These are phyloP conservation scores for Aphis craccivora DNA, from an alignment of 1,140 invertebrate genomes.

Conservation along the genomic window DNA sequence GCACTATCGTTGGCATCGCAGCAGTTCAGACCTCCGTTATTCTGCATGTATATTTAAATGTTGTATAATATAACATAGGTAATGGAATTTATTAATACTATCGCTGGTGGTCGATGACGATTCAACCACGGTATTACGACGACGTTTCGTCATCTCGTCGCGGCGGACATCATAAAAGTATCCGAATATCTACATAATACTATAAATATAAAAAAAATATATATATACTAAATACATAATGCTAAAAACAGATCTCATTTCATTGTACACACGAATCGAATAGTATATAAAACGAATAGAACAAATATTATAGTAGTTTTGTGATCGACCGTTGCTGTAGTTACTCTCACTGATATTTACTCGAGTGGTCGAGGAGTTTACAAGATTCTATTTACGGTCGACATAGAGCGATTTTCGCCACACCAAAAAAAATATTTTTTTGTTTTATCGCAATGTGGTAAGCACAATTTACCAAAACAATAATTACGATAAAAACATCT, in stretches of 20 bases:
- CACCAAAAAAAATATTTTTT: background rate
- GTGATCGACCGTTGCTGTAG: background rate
- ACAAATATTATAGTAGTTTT: background rate
- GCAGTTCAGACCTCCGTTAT: background rate
- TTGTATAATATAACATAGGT: background rate
- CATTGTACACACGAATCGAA: background rate
- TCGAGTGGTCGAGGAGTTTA: background rate
- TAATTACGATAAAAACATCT: background rate
- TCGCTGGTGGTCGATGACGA: background rate
- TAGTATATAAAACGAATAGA: background rate
- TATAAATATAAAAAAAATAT: too few relatives aligned
- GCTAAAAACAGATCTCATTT: background rate
- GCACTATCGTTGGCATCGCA: background rate
- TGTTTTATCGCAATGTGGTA: background rate
- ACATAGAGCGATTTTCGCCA: background rate
- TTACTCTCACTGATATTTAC: background rate
- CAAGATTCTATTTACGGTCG: background rate
- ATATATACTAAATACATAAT: too few relatives aligned
- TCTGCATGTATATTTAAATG: background rate
- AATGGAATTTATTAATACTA: background rate
- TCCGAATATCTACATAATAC: too few relatives aligned
- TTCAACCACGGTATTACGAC: background rate
- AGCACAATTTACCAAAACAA: background rate
- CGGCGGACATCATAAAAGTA: too few relatives aligned
- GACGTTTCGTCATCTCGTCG: background rate